A percentile compares a stretch with the other conserved stretches of the same genome.
Evolutionary conservation across 2,113 vertebrate species (phyloP).

Genomic region (Gymnorhina tibicen): DNA sequence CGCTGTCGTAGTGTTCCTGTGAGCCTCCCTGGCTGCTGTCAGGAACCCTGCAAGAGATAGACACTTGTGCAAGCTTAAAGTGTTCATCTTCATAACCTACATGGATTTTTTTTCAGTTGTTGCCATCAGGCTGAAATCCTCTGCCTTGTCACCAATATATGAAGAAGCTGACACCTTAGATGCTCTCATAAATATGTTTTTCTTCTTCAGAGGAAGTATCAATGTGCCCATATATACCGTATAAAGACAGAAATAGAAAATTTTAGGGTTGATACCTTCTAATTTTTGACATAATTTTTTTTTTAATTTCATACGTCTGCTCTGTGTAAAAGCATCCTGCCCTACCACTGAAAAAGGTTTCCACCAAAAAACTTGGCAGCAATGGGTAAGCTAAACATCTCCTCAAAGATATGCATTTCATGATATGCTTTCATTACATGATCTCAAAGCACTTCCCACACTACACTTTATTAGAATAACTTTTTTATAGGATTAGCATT

Average conservation of each 20-base stretch:
- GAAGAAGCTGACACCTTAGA: neutral
- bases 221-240: neutral
- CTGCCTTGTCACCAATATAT: neutral
- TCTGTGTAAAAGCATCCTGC: neutral
- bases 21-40: slow-evolving; percentile 2
- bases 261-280: neutral
- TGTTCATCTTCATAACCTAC: neutral
- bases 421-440: neutral
- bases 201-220: neutral
- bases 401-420: neutral
- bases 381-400: neutral
- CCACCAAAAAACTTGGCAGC: neutral
- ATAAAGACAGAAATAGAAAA: neutral
- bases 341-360: neutral
- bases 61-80: neutral
- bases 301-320: neutral
- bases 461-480: neutral
- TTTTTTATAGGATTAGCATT: too few species aligned
- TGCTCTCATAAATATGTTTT: neutral
- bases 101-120: neutral
- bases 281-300: neutral
- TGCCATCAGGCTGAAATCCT: neutral
- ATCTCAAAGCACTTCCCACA: neutral
- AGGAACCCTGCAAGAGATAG: neutral
- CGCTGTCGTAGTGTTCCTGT: accelerated